A percentile compares a stretch with the other conserved stretches of the same genome.
Conservation (phyloP, 2,888 invertebrate species). For the Trissolcus brochymenae region DNA sequence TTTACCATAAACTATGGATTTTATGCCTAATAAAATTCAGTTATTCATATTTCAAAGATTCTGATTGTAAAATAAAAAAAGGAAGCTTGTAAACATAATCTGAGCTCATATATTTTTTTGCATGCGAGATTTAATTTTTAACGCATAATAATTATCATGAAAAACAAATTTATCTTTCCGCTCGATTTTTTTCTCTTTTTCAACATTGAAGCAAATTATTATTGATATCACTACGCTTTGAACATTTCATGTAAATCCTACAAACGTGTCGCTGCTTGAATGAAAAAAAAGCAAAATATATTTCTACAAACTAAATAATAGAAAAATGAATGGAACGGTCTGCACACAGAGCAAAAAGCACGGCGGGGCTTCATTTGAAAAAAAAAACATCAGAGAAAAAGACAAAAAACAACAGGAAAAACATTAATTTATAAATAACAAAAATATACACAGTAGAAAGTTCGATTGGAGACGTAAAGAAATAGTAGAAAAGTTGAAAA, state of each 20-base stretch:
- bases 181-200: no score
- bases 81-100: no score
- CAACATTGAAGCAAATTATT: no score
- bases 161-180: no score
- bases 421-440: constrained; percentile 41
- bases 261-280: constrained; percentile 7
- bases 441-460: constrained; percentile 18
- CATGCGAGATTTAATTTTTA: no score
- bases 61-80: no score
- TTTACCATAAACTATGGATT: no score
- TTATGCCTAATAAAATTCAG: no score
- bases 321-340: constrained; percentile 31
- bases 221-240: background rate
- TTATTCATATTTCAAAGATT: no score
- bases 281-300: constrained; percentile 37
- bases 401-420: constrained; percentile 30
- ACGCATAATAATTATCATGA: no score
- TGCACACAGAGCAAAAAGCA: constrained; percentile 1
- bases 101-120: no score
- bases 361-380: constrained; percentile 9
- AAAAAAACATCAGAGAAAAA: constrained; percentile 26
- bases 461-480: background rate
- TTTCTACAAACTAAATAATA: constrained; percentile 17
- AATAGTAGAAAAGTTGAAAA: constrained; percentile 19
- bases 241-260: background rate